Conservation (phyloP, 1,140 invertebrate genomes). For the Cotesia glomerata region DNA sequence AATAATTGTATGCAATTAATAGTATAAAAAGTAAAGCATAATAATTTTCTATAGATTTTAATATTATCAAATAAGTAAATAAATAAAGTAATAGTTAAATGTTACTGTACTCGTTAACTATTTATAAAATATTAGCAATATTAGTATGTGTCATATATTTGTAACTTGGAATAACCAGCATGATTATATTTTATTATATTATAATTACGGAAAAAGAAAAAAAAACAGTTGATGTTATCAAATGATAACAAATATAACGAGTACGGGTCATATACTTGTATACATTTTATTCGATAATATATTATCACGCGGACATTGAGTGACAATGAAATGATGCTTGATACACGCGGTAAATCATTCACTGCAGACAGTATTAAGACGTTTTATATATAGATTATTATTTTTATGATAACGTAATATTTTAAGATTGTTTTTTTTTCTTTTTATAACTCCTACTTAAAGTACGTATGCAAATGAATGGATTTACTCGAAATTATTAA, state of each 20-base stretch:
- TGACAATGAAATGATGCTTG: slow-evolving; percentile 12
- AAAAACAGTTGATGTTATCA: neutral
- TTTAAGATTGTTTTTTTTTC: too few species aligned
- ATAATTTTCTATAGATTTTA: too few species aligned
- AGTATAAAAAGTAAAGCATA: too few species aligned
- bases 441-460: too few species aligned
- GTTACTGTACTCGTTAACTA: too few species aligned
- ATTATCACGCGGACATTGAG: slow-evolving; percentile 14
- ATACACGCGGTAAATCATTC: slow-evolving; percentile 6
- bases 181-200: neutral
- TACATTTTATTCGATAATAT: neutral
- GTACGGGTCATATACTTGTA: neutral
- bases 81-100: too few species aligned
- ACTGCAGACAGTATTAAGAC: neutral
- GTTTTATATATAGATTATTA: neutral
- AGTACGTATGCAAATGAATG: too few species aligned
- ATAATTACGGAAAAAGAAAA: neutral
- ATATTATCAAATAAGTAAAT: too few species aligned
- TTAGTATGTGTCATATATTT: neutral
- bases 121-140: too few species aligned
- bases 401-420: neutral
- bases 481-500: too few species aligned
- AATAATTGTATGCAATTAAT: too few species aligned
- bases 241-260: neutral
- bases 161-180: neutral